Base-by-base conservation (phyloP, 2,797 vertebrate genomes). In the Tamandua tetradactyla region DNA sequence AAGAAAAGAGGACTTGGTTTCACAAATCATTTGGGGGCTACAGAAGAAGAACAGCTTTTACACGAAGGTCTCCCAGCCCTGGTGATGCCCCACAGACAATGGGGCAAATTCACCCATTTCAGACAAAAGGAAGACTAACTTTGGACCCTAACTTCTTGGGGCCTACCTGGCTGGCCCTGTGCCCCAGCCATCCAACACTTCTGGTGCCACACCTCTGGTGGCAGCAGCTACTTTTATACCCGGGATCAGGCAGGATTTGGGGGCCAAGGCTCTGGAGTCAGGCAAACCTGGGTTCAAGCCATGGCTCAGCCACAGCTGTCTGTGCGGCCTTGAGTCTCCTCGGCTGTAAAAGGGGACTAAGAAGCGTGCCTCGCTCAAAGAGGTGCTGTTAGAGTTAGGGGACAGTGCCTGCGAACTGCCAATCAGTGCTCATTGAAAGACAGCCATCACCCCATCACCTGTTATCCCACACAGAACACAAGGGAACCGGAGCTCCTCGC, bases 101-200 rank as follows among this genome's bases (percentile, higher is more conserved):
- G 4, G 57, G 22, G 18, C 62, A 81, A 5, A 84, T 35, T 23
- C 23, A 74, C 18, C 82, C 25, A 47, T 12, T 86, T 20, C 23
- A 32, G 13, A 3, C 27, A 44, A 8, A 35, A n/a, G 37, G 20
- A 75, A 30, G 7, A 13, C 7, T 7, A 79, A 30, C 76, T 55
- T 40, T 32, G 52, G 62, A 32, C 7, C 15, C 0, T 15, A 32
- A 62, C 35, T 32, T 9, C 1, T 12, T 1, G 0, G 30, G 55
- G 23, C 10, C 64, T 88, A 1, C 30, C 7, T 3, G 6, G 2
- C 30, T 22, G 52, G 42, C 15, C 49, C 64, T 66, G 7, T 32
- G 9, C 2, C 78, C 2, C 78, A 44, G 69, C 47, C 3, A 12
- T 15, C 37, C 32, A 18, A 4, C 25, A 22, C 40, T 57, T 44